Evolutionary conservation across 2,113 vertebrate species (phyloP).

Genomic region (Corythornis cristatus): DNA sequence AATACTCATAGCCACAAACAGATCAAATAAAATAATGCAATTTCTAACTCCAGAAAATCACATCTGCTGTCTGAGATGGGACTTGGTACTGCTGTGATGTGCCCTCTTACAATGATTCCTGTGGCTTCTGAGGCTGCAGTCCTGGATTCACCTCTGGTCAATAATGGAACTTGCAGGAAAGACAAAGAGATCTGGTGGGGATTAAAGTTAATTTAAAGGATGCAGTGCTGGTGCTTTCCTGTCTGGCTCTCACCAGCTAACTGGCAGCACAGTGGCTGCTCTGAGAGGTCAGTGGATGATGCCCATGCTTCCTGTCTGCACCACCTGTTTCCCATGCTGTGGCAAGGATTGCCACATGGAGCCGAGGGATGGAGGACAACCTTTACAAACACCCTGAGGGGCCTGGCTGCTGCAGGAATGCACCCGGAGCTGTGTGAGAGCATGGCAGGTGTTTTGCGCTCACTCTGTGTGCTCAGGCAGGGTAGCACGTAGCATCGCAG

Average conservation of each 20-base stretch:
- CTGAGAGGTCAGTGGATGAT: rapidly evolving
- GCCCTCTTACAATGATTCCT: too few relatives aligned
- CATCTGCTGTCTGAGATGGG: background rate
- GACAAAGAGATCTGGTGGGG: background rate
- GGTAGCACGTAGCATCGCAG: slow-evolving; percentile 26
- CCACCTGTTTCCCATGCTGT: rapidly evolving
- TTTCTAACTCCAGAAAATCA: background rate
- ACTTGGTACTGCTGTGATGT: background rate
- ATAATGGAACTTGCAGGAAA: background rate
- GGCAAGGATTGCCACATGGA: background rate
- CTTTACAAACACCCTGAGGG: background rate
- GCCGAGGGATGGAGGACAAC: rapidly evolving
- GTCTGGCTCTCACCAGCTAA: background rate
- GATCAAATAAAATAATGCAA: background rate
- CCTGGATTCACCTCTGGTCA: background rate
- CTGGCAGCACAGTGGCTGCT: background rate
- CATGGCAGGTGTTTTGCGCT: slow-evolving; percentile 32
- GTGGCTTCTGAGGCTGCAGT: background rate
- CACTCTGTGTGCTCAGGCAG: slow-evolving; percentile 14
- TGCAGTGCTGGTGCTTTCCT: background rate
- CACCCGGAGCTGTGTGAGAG: background rate
- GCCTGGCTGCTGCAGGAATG: slow-evolving; percentile 1
- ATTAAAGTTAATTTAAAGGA: background rate
- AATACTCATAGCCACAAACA: background rate
- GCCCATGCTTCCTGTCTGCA: rapidly evolving